Evolutionary conservation across 2,797 vertebrate species (phyloP).

Genomic region (Anguilla anguilla): DNA sequence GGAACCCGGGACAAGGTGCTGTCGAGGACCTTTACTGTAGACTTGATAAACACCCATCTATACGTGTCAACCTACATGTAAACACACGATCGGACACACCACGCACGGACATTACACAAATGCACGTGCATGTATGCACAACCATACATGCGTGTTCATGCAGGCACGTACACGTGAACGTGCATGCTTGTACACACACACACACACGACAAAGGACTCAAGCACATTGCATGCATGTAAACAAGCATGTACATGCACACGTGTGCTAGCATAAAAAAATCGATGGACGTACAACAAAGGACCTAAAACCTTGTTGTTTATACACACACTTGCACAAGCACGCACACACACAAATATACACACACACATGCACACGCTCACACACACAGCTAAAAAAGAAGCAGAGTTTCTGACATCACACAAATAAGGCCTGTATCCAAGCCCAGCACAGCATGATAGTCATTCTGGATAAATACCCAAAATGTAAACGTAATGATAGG

Average conservation of each 20-base stretch:
- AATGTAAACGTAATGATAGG: background rate
- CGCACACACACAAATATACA: background rate
- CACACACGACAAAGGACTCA: background rate
- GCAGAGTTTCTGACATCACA: background rate
- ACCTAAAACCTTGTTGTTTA: background rate
- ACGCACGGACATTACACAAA: constrained; percentile 27
- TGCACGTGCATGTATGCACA: background rate
- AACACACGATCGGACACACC: background rate
- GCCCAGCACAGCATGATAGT: background rate
- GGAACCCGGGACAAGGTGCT: no score
- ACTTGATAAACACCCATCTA: no score
- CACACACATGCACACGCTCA: no score
- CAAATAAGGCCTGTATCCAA: background rate
- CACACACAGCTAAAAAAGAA: background rate
- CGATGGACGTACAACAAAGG: background rate
- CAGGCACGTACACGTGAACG: no score
- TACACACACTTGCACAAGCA: background rate
- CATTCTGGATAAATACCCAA: background rate
- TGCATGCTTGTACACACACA: background rate
- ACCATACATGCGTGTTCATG: background rate
- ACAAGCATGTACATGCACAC: background rate
- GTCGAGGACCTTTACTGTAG: no score
- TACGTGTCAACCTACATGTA: no score
- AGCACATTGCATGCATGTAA: background rate
- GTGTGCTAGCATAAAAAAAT: background rate